Evolutionary conservation across 2,113 vertebrate species (phyloP).

Genomic region (Panthera uncia): DNA sequence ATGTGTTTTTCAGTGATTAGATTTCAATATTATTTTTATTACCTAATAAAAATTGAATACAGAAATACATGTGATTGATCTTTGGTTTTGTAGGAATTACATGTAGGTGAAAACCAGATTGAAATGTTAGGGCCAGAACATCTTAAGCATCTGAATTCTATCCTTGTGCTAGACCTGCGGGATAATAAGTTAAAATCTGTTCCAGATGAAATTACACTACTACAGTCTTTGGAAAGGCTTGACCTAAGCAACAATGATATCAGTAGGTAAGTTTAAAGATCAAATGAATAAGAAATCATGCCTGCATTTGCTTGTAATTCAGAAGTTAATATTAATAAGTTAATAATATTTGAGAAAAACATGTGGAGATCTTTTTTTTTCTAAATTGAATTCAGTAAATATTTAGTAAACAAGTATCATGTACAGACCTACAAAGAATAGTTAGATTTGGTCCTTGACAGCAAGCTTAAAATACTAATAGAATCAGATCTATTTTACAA

Average conservation of each 20-base stretch:
- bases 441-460: neutral
- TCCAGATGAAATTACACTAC: conserved; percentile 90
- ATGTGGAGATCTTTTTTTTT: neutral
- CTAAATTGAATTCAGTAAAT: neutral
- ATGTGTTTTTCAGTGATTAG: neutral
- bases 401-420: neutral
- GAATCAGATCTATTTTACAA: neutral
- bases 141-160: conserved; percentile 87
- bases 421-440: neutral
- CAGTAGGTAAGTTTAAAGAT: conserved; percentile 86
- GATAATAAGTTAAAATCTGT: conserved; percentile 95
- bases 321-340: conserved; percentile 11
- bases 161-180: conserved; percentile 93
- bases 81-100: conserved; percentile 89
- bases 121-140: conserved; percentile 87
- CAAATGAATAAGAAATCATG: neutral
- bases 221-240: conserved; percentile 92
- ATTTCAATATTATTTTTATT: conserved; percentile 46
- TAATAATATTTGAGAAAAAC: neutral
- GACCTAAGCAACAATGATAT: conserved; percentile 97
- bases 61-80: neutral
- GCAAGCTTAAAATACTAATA: neutral
- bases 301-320: conserved; percentile 17
- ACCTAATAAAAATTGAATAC: neutral
- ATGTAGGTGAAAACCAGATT: conserved; percentile 96